Conservation (phyloP, 2,797 vertebrate genomes). For the Pagetopsis macropterus region DNA sequence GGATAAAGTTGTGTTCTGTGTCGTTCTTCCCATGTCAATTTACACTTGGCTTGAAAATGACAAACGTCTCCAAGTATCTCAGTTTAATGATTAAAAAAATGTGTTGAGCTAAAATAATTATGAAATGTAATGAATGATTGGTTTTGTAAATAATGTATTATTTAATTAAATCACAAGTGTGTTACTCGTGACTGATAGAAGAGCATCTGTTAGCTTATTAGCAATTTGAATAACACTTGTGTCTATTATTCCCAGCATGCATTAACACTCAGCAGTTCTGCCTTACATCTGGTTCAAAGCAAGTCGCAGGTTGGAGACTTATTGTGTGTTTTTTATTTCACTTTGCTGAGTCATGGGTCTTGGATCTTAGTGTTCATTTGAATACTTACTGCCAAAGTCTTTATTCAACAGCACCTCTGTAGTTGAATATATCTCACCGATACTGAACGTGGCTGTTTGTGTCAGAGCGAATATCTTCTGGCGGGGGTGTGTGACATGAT, state of each 20-base stretch:
- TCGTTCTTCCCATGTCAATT: background rate
- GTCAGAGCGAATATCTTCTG: constrained; percentile 5
- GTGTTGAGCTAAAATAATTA: background rate
- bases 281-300: background rate
- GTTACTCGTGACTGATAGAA: background rate
- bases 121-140: background rate
- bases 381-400: constrained; percentile 16
- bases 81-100: background rate
- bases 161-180: background rate
- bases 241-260: background rate
- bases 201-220: background rate
- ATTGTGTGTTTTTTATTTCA: constrained; percentile 2
- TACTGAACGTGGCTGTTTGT: background rate
- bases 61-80: background rate
- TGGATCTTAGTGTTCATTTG: constrained; percentile 7
- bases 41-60: background rate
- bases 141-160: background rate
- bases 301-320: background rate
- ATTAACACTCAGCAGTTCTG: background rate
- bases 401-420: constrained; percentile 9
- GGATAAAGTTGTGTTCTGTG: background rate
- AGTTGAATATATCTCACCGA: constrained; percentile 4
- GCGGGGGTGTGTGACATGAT: background rate
- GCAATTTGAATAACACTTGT: background rate
- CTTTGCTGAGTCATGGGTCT: constrained; percentile 5